phyloP scores from a whole-genome alignment of 2,888 invertebrate genomes.

The Tetanocera ferruginea region DNA sequence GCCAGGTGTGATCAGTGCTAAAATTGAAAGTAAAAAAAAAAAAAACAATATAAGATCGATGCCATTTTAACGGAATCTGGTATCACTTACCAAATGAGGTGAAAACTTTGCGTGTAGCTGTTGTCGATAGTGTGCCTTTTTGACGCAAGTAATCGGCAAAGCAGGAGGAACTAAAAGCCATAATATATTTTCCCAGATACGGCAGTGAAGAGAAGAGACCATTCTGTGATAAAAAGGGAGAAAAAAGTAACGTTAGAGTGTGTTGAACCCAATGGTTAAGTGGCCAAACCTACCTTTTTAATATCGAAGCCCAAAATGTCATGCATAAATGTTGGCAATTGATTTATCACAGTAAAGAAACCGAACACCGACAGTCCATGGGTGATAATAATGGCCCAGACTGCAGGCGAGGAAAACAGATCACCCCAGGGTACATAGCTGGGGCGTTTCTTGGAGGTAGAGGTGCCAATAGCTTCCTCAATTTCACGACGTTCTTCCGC shows the following conservation, averaged over 20 bases:
- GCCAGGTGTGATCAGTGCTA: conserved; percentile 77
- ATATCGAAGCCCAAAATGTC: conserved; percentile 83
- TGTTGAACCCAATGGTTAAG: background rate
- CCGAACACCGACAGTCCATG: conserved; percentile 89
- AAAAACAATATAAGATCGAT: background rate
- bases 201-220: conserved; percentile 87
- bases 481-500: conserved; percentile 80
- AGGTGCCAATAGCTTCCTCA: conserved; percentile 79
- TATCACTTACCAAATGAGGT: conserved; percentile 74
- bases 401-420: conserved; percentile 79
- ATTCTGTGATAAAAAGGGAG: conserved; percentile 73
- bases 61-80: background rate
- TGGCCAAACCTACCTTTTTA: conserved; percentile 75
- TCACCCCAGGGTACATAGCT: conserved; percentile 81
- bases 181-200: conserved; percentile 87
- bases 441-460: conserved; percentile 73
- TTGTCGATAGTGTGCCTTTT: conserved; percentile 79
- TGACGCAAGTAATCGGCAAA: conserved; percentile 80
- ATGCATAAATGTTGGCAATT: conserved; percentile 88
- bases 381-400: conserved; percentile 88
- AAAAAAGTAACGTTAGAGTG: conserved; percentile 30
- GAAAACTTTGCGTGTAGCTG: conserved; percentile 79
- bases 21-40: conserved; percentile 43
- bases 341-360: conserved; percentile 89
- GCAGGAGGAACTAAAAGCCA: conserved; percentile 81